phyloP scores from a whole-genome alignment of 2,113 vertebrate genomes.

The Nothoprocta pentlandii region DNA sequence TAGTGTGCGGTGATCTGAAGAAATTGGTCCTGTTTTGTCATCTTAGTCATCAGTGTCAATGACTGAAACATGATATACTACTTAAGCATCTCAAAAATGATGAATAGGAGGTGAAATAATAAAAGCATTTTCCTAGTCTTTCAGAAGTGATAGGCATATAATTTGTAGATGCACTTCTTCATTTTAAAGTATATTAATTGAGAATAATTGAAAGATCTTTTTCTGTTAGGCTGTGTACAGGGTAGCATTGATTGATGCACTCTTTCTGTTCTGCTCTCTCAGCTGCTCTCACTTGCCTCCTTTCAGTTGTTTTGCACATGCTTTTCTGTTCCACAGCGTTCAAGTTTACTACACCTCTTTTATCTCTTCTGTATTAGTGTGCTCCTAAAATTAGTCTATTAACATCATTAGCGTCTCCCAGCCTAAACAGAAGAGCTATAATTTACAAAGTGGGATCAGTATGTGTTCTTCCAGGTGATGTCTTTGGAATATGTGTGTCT shows the following conservation, averaged over 20 bases:
- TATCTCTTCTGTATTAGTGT: background rate
- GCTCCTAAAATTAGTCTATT: background rate
- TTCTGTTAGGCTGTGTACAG: background rate
- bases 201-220: background rate
- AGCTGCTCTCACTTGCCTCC: background rate
- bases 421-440: background rate
- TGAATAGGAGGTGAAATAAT: background rate
- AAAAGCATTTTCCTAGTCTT: background rate
- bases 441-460: background rate
- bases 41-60: background rate
- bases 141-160: rapidly evolving
- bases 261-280: background rate
- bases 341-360: background rate
- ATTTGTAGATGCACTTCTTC: background rate
- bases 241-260: background rate
- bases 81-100: background rate
- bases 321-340: background rate
- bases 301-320: background rate
- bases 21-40: background rate
- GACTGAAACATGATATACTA: background rate
- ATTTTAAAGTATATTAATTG: background rate
- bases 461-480: background rate
- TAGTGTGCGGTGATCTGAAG: background rate
- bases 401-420: background rate
- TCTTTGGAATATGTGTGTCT: background rate